phyloP scores from a whole-genome alignment of 1,140 invertebrate species.

The Propsilocerus akamusi region DNA sequence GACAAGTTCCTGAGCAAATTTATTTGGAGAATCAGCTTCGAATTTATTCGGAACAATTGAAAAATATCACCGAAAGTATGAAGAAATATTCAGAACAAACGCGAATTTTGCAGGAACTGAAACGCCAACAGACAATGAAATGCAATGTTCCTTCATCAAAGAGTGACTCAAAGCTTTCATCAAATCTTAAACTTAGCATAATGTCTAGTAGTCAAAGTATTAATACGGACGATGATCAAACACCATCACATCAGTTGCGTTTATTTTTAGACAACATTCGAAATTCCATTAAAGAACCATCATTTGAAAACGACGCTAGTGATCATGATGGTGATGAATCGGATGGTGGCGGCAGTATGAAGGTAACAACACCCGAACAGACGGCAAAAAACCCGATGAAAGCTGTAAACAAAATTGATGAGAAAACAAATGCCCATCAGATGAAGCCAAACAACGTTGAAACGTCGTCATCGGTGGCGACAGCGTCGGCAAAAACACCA shows the following conservation, averaged over 20 bases:
- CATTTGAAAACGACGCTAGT: background rate
- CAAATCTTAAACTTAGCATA: background rate
- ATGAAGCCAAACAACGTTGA: constrained; percentile 8
- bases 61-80: constrained; percentile 22
- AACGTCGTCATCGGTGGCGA: background rate
- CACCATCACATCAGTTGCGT: constrained; percentile 19
- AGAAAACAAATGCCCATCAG: background rate
- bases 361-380: constrained; percentile 10
- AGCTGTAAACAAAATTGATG: background rate
- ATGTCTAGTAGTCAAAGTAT: background rate
- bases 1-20: constrained; percentile 17
- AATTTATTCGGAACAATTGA: constrained; percentile 21
- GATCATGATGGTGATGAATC: constrained; percentile 14
- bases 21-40: constrained; percentile 22
- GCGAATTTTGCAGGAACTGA: constrained; percentile 20
- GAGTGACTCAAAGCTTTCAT: background rate
- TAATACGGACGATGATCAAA: constrained; percentile 13
- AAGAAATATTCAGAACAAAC: constrained; percentile 23
- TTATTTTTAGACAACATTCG: constrained; percentile 22
- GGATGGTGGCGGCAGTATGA: constrained; percentile 14
- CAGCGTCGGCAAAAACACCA: constrained; percentile 13
- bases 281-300: constrained; percentile 15
- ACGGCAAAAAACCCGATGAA: constrained; percentile 1
- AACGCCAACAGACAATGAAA: constrained; percentile 18
- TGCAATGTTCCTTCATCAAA: background rate